Evolutionary conservation across 2,888 invertebrate species (phyloP).

Genomic region (Eupithecia pulchellata): DNA sequence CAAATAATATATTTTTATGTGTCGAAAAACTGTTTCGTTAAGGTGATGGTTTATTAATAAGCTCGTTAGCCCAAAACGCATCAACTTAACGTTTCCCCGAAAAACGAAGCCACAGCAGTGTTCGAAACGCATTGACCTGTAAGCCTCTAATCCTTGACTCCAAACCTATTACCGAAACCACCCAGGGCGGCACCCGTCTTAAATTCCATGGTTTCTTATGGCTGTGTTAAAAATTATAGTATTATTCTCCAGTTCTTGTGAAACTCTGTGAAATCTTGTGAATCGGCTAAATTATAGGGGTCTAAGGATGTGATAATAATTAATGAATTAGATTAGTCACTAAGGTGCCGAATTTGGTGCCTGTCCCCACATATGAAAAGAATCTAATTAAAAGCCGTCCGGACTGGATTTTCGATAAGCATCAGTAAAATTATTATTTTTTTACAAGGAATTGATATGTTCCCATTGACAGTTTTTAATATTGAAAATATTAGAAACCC

Average conservation of each 20-base stretch:
- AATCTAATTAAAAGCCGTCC: too few relatives aligned
- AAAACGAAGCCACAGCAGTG: slow-evolving; percentile 9
- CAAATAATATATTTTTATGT: background rate
- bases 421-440: too few relatives aligned
- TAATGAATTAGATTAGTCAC: background rate
- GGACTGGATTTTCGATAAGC: too few relatives aligned
- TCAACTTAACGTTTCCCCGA: slow-evolving; percentile 8
- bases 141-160: slow-evolving; percentile 4
- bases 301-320: background rate
- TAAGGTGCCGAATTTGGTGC: background rate
- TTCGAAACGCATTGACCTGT: slow-evolving; percentile 10
- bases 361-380: too few relatives aligned
- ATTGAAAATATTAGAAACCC: background rate
- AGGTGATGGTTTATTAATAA: background rate
- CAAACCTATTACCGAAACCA: slow-evolving; percentile 11
- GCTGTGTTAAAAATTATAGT: background rate
- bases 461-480: too few relatives aligned
- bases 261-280: too few relatives aligned
- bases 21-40: background rate
- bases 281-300: too few relatives aligned
- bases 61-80: slow-evolving; percentile 4
- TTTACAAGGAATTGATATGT: too few relatives aligned
- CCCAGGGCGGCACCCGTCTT: slow-evolving; percentile 11
- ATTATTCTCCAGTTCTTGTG: background rate
- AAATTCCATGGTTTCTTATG: slow-evolving; percentile 8